Base-by-base conservation (phyloP, 2,113 vertebrate species). In the Odocoileus hemionus region DNA sequence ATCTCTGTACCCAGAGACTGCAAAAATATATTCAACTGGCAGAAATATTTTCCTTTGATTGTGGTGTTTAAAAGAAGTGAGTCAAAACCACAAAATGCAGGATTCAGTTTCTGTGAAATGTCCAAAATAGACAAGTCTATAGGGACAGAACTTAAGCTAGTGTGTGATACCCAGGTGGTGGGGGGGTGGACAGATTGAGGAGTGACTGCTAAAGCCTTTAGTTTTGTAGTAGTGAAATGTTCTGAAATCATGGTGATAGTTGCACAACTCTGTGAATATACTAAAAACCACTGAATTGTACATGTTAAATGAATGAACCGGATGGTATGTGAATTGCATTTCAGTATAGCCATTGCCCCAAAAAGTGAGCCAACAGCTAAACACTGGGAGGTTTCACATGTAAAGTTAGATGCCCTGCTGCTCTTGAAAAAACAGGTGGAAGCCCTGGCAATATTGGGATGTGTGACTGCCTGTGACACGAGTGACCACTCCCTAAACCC, bases 371-470 rank as follows among this genome's bases (percentile, higher is more conserved):
- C 33, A 82, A 57, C 15, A 16, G 52, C 83, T 33, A 47, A 25
- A 86, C 43, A 25, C 19, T 3, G 58, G 74, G 43, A 45, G 17
- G 52, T 64, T 55, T 93, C 89, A n/a, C 4, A 1, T 16, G 28
- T 28, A 28, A 47, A 64, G 14, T 36, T 50, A 12, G 39, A 47
- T 39, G 17, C 43, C 10, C 74, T 91, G 30, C 33, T 60, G 52
- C 17, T 60, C 33, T 64, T 61, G 5, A 45, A n/a, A n/a, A 13
- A 6, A 8, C 2, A 39, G 23, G 11, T 0, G 0, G 2, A 30
- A 79, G 67, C 43, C 55, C 2, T 21, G 70, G 33, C 54, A 43
- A 0, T 15, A 6, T 0, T 25, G 95, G 43, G 17, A 15, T 64
- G 14, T 33, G 36, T 17, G 39, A 7, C 13, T 8, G 10, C 43